Percentiles rank a stretch among this genome's conserved stretches.
Evolutionary conservation across 2,797 vertebrate genomes (phyloP).

Genomic region (Paratrypauchen microcephalus): DNA sequence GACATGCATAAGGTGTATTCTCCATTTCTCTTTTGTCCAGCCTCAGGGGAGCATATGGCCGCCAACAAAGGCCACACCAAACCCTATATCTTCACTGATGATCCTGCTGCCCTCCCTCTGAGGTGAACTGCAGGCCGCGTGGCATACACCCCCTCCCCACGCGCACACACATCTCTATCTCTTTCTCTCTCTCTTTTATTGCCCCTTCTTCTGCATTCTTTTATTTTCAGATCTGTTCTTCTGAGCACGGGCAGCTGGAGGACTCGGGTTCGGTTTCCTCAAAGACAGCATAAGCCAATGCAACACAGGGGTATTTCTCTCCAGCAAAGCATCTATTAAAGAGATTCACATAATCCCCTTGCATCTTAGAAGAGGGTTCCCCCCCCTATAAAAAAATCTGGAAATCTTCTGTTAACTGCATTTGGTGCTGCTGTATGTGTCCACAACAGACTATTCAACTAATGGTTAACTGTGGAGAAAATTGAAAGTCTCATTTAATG

Average conservation of each 20-base stretch:
- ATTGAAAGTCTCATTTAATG: no score
- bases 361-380: background rate
- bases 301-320: slow-evolving; percentile 11
- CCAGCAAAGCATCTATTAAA: slow-evolving; percentile 36
- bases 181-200: slow-evolving; percentile 23
- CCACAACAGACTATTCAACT: slow-evolving; percentile 21
- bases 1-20: background rate
- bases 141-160: background rate
- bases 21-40: slow-evolving; percentile 45
- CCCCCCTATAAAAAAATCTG: background rate
- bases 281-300: slow-evolving; percentile 11
- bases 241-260: slow-evolving; percentile 66
- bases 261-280: slow-evolving; percentile 20
- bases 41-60: slow-evolving; percentile 66
- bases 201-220: slow-evolving; percentile 43
- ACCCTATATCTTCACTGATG: slow-evolving; percentile 30
- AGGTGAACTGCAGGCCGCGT: slow-evolving; percentile 60
- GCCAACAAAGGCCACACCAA: slow-evolving; percentile 50
- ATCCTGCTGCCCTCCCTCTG: slow-evolving; percentile 40
- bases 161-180: background rate
- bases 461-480: slow-evolving; percentile 8
- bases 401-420: slow-evolving; percentile 5
- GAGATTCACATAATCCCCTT: slow-evolving; percentile 16
- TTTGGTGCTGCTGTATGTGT: slow-evolving; percentile 1
- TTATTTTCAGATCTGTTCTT: slow-evolving; percentile 68